Conservation (phyloP, 2,888 invertebrate species). For the Schizaphis graminum region DNA sequence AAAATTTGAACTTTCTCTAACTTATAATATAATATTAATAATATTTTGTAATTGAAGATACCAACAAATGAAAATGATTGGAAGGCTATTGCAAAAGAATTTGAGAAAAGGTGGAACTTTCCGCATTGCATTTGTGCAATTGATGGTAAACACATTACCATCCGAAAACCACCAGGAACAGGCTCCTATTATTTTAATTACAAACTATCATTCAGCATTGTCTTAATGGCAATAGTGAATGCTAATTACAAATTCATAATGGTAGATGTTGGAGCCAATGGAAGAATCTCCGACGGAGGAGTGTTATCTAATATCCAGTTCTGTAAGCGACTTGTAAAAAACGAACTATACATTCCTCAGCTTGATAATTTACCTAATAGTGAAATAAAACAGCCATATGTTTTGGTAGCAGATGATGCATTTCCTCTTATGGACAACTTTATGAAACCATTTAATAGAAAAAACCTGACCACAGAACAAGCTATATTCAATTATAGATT, state of each 20-base stretch:
- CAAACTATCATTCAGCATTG: constrained; percentile 69
- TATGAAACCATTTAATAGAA: constrained; percentile 66
- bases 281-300: constrained; percentile 68
- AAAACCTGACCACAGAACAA: constrained; percentile 63
- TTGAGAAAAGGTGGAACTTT: constrained; percentile 44
- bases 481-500: constrained; percentile 68
- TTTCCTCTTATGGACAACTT: constrained; percentile 67
- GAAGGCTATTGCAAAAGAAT: constrained; percentile 44
- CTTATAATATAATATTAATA: too few species aligned
- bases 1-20: too few species aligned
- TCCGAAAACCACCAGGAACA: constrained; percentile 67
- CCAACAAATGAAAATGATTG: constrained; percentile 44
- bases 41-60: constrained; percentile 10
- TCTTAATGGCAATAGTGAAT: constrained; percentile 69
- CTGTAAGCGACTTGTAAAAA: constrained; percentile 65
- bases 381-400: constrained; percentile 36
- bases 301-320: constrained; percentile 68
- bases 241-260: constrained; percentile 69
- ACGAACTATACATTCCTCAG: constrained; percentile 67
- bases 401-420: constrained; percentile 67
- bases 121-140: constrained; percentile 68
- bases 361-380: constrained; percentile 36
- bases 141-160: constrained; percentile 68
- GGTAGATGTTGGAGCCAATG: constrained; percentile 68
- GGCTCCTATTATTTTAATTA: constrained; percentile 69